Base-by-base conservation (phyloP, 2,113 vertebrate genomes). In the Phalacrocorax pelagicus region DNA sequence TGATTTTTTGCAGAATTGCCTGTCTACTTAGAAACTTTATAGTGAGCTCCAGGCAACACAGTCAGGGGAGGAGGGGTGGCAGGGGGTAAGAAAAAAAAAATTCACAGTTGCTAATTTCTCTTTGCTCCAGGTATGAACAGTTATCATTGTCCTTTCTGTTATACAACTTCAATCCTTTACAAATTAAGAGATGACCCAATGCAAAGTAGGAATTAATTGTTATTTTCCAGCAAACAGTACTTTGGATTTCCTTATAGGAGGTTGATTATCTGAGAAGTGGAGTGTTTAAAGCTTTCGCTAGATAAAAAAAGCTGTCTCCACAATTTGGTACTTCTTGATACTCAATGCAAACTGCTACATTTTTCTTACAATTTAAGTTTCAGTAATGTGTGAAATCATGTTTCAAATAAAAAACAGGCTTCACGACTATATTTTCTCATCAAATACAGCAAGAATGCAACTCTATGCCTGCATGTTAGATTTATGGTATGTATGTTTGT, bases 331-430 rank as follows among this genome's bases (percentile, higher is more conserved):
- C 27, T 82, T 86, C 66, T 63, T 80, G 51, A 80, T 81, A 72
- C 52, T 94, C 70, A 91, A 29, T 66, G 58, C 23, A 92, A 92
- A 93, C 22, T 47, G 32, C 21, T 47, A 72, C 3, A 11, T 83
- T 82, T 83, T 83, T 58, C 72, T 79, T 21, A 14, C 61, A 42
- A 59, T 86, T 67, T 58, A 74, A 40, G 4, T 88, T 92, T 65
- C 34, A 52, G 26, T 81, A 84, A 77, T 54, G 55, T 90, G 65
- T 84, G 62, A 93, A 87, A 72, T 51, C 38, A n/a, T 34, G 18
- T 73, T 86, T 91, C 67, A 93, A 86, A 84, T 81, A 90, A 72
- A 81, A 77, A 94, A 30, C 26, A 95, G 63, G 49, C 14, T 81
- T 88, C n/a, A 49, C 40, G 22, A 51, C 29, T 82, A 65, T 3